These are phyloP conservation scores for Chrysolina haemoptera DNA, from an alignment of 2,888 invertebrate genomes.

Conservation along the genomic window DNA sequence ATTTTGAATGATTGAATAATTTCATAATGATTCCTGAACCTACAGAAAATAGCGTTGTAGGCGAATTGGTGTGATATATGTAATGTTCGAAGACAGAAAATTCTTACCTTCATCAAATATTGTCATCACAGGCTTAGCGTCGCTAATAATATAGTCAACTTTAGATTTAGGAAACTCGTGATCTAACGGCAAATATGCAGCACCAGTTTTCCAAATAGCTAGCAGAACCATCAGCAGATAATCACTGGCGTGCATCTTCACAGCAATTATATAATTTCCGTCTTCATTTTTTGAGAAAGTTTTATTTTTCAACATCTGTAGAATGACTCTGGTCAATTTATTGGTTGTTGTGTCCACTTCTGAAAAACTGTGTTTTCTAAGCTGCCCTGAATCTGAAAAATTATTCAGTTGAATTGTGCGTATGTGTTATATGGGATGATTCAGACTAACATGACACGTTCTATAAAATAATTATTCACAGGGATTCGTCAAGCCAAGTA, in stretches of 20 bases:
- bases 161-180: conserved; percentile 80
- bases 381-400: conserved; percentile 53
- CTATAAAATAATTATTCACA: no score
- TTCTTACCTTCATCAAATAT: conserved; percentile 77
- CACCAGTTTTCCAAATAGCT: conserved; percentile 86
- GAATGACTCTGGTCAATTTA: conserved; percentile 73
- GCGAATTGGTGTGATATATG: no score
- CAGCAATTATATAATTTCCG: conserved; percentile 82
- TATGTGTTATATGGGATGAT: neutral
- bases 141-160: conserved; percentile 82
- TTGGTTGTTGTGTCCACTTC: conserved; percentile 74
- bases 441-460: no score
- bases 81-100: neutral
- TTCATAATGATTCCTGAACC: no score
- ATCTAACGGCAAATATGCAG: conserved; percentile 89
- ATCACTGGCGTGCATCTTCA: conserved; percentile 85
- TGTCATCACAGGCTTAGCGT: conserved; percentile 80
- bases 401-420: neutral
- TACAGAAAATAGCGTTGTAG: no score
- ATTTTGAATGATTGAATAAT: no score
- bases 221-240: conserved; percentile 78
- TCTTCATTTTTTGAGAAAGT: conserved; percentile 74
- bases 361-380: conserved; percentile 69
- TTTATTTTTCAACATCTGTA: conserved; percentile 66
- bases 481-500: no score